phyloP scores from a whole-genome alignment of 2,113 vertebrate genomes.

The Harpagus bidentatus region DNA sequence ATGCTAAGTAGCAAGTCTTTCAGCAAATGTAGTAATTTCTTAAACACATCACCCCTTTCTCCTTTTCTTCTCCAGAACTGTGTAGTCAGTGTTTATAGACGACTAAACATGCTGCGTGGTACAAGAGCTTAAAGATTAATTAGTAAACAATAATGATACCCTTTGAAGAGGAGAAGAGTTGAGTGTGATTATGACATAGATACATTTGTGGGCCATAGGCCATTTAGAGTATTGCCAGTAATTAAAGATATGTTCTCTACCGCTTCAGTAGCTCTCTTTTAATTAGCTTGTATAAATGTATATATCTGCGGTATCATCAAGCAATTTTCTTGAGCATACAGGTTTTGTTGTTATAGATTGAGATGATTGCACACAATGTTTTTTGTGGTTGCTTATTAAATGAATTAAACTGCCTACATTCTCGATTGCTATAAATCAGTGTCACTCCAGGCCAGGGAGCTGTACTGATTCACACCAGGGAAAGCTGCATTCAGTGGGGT shows the following conservation, averaged over 20 bases:
- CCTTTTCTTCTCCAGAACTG: neutral
- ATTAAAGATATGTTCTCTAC: constrained; percentile 24
- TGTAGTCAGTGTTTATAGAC: constrained; percentile 32
- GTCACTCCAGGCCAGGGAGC: neutral
- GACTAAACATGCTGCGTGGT: neutral
- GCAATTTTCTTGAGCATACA: constrained; percentile 9
- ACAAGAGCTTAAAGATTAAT: constrained; percentile 39
- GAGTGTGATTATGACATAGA: constrained; percentile 30
- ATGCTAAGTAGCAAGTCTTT: neutral
- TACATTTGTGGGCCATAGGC: constrained; percentile 22
- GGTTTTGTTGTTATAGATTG: constrained; percentile 48
- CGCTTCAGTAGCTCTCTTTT: constrained; percentile 11
- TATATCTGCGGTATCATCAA: constrained; percentile 43
- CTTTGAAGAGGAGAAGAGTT: constrained; percentile 50
- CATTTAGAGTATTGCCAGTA: constrained; percentile 23
- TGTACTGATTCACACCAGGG: neutral
- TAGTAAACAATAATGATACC: constrained; percentile 42
- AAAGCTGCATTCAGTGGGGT: neutral
- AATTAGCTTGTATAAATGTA: constrained; percentile 42
- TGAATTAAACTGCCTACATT: neutral
- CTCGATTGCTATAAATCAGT: neutral
- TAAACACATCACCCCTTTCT: neutral
- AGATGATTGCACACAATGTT: neutral
- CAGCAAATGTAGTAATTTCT: neutral
- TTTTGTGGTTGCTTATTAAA: constrained; percentile 34